These are phyloP conservation scores for Loripinus fragilis DNA, from an alignment of 2,888 invertebrate genomes.

Conservation along the genomic window DNA sequence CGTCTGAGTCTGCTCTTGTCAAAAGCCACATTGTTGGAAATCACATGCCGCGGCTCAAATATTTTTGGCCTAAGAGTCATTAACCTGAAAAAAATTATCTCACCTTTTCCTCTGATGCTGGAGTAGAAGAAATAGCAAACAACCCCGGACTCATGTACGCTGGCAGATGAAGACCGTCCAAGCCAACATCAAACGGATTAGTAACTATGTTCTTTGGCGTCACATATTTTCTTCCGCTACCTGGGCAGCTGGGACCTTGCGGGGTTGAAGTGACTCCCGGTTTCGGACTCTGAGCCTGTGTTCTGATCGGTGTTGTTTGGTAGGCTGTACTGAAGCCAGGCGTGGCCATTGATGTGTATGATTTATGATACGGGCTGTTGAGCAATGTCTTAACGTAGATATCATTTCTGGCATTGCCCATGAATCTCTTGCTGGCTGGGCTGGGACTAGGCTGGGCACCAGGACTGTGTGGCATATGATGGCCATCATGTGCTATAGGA, in stretches of 20 bases:
- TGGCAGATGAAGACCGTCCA: slow-evolving; percentile 73
- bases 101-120: slow-evolving; percentile 69
- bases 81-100: no score
- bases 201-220: slow-evolving; percentile 59
- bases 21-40: no score
- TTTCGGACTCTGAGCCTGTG: slow-evolving; percentile 31
- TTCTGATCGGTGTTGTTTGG: slow-evolving; percentile 62
- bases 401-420: slow-evolving; percentile 63
- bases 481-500: slow-evolving; percentile 38
- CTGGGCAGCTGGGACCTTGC: slow-evolving; percentile 43
- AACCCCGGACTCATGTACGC: slow-evolving; percentile 79
- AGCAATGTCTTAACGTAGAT: slow-evolving; percentile 68
- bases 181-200: slow-evolving; percentile 79
- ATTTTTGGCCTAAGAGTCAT: no score
- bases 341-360: slow-evolving; percentile 58
- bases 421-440: slow-evolving; percentile 58
- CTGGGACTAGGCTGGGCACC: slow-evolving; percentile 51
- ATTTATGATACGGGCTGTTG: slow-evolving; percentile 68
- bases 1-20: no score
- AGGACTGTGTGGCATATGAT: slow-evolving; percentile 2
- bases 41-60: no score
- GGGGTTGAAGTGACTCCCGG: slow-evolving; percentile 50
- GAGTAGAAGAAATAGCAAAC: slow-evolving; percentile 72
- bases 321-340: slow-evolving; percentile 57
- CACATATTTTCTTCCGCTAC: slow-evolving; percentile 42